Evolutionary conservation across 2,113 vertebrate genomes (phyloP).

Genomic region (Ceyx melanurus): DNA sequence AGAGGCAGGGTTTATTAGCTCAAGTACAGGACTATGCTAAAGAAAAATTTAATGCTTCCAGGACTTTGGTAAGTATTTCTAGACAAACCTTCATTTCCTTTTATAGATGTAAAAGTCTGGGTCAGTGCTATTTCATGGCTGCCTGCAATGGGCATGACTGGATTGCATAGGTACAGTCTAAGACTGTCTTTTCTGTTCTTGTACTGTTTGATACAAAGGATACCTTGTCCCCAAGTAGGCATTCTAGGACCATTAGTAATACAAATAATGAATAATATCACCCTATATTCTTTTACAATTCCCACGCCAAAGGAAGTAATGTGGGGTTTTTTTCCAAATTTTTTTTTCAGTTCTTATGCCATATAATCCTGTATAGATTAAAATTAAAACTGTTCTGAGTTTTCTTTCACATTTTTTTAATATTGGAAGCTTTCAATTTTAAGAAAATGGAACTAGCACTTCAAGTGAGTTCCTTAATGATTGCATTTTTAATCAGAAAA

Average conservation of each 20-base stretch:
- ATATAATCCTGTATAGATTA: not conserved
- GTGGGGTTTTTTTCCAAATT: not conserved
- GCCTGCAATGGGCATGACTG: not conserved
- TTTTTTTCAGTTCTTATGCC: not conserved
- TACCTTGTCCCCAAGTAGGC: not conserved
- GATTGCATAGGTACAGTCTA: not conserved
- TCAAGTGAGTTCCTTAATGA: not conserved
- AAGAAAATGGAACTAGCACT: not conserved
- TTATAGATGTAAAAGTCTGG: constrained; percentile 55
- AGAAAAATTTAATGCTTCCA: constrained; percentile 33
- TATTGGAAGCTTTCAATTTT: not conserved
- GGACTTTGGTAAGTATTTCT: constrained; percentile 22
- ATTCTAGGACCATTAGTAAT: not conserved
- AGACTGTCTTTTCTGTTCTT: not conserved
- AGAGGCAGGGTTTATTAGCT: constrained; percentile 12
- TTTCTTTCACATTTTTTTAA: not conserved
- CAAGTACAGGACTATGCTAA: not conserved
- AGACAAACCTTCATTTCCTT: constrained; percentile 27
- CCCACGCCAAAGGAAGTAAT: not conserved
- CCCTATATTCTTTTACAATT: not conserved
- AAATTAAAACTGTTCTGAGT: not conserved
- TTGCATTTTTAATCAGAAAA: not conserved
- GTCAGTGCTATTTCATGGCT: constrained; percentile 8
- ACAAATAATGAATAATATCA: not conserved
- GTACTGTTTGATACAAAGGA: not conserved